Conservation (phyloP, 1,140 invertebrate species). For the Mamestra configurata region DNA sequence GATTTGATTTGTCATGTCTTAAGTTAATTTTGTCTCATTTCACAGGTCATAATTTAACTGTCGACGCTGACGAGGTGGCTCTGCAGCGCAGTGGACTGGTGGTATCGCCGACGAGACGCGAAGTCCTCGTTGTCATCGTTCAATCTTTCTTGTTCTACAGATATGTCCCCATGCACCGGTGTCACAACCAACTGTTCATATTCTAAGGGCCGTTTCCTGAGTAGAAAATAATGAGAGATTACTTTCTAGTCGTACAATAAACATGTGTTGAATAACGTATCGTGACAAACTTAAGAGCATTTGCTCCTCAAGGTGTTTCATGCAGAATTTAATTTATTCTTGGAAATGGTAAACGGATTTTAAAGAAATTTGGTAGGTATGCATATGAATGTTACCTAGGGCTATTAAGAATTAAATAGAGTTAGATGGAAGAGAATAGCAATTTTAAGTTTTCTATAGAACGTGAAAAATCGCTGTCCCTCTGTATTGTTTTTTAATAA, state of each 20-base stretch:
- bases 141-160: conserved; percentile 94
- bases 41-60: conserved; percentile 21
- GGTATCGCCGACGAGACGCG: conserved; percentile 95
- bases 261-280: no score
- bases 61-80: conserved; percentile 92
- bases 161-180: conserved; percentile 94
- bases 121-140: conserved; percentile 99
- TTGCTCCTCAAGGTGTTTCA: no score
- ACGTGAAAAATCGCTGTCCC: no score
- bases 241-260: conserved; percentile 11
- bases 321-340: no score
- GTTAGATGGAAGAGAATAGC: no score
- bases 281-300: no score
- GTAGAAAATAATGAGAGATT: conserved; percentile 33
- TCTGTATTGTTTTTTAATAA: no score
- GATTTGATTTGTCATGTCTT: background rate
- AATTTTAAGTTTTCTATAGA: no score
- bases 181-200: conserved; percentile 97
- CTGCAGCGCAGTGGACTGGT: conserved; percentile 95
- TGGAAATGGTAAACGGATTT: no score
- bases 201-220: conserved; percentile 92
- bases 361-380: no score
- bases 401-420: no score
- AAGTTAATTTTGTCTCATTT: background rate
- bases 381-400: no score